These are phyloP conservation scores for Motacilla alba DNA, from an alignment of 2,113 vertebrate species.

Conservation along the genomic window DNA sequence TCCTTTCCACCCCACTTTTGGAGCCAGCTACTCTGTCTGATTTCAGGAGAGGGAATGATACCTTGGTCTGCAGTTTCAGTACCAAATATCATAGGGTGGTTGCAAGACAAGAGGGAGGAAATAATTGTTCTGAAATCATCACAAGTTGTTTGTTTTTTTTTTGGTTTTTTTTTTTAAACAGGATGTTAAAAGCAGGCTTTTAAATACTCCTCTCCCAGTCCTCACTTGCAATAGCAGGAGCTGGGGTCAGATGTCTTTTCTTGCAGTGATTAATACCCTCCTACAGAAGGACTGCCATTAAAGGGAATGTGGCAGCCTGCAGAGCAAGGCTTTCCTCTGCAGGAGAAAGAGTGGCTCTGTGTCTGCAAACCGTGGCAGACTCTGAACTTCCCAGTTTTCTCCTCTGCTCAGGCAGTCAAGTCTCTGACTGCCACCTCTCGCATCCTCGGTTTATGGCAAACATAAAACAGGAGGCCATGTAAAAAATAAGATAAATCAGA, in stretches of 20 bases:
- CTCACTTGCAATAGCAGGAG: not conserved
- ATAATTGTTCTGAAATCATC: not conserved
- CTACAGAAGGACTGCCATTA: not conserved
- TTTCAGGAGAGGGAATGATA: not conserved
- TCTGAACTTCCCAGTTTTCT: not conserved
- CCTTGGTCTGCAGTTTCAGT: not conserved
- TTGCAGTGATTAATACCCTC: not conserved
- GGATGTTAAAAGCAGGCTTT: not conserved
- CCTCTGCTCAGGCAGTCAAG: not conserved
- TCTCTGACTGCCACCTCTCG: not conserved
- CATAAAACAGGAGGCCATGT: not conserved
- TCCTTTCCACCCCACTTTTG: not conserved
- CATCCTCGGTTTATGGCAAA: not conserved
- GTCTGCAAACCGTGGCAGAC: not conserved
- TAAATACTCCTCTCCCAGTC: not conserved
- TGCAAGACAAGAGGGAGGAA: not conserved
- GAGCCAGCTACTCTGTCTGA: not conserved
- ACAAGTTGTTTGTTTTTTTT: not conserved
- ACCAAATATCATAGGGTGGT: not conserved
- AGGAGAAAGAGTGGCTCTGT: not conserved
- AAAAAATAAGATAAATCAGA: constrained; percentile 7
- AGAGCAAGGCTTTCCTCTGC: not conserved
- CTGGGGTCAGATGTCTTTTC: not conserved
- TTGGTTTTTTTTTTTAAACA: not conserved
- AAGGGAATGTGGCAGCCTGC: not conserved